A percentile compares a stretch with the other conserved stretches of the same genome.
Conservation (phyloP, 2,888 invertebrate species). For the Brenthis daphne region DNA sequence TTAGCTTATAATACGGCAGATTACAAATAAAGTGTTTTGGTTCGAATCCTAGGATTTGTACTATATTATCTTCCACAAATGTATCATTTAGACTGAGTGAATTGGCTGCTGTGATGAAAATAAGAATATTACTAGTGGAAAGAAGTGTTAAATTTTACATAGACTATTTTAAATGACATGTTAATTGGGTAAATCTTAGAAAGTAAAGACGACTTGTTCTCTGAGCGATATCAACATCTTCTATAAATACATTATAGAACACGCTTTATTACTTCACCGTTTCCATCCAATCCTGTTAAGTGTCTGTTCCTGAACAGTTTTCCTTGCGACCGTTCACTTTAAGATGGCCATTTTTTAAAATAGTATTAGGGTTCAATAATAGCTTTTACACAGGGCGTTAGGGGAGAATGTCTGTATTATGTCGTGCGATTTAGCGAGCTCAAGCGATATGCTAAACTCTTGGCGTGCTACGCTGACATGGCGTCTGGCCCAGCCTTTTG, state of each 20-base stretch:
- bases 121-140: too few relatives aligned
- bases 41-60: too few relatives aligned
- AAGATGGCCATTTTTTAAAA: slow-evolving; percentile 75
- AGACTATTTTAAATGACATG: slow-evolving; percentile 10
- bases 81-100: too few relatives aligned
- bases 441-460: slow-evolving; percentile 73
- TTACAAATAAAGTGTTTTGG: too few relatives aligned
- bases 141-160: too few relatives aligned
- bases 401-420: slow-evolving; percentile 64
- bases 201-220: slow-evolving; percentile 54
- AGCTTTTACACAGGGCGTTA: slow-evolving; percentile 66
- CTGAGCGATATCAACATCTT: slow-evolving; percentile 61
- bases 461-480: slow-evolving; percentile 63
- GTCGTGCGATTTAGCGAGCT: slow-evolving; percentile 63
- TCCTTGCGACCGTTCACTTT: slow-evolving; percentile 64
- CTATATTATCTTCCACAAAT: too few relatives aligned
- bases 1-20: too few relatives aligned
- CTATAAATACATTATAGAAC: slow-evolving; percentile 79
- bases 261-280: slow-evolving; percentile 79
- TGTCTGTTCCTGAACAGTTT: slow-evolving; percentile 69
- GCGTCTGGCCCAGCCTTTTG: slow-evolving; percentile 66
- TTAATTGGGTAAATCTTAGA: slow-evolving; percentile 11
- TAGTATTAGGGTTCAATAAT: slow-evolving; percentile 77
- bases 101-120: too few relatives aligned
- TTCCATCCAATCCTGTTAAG: slow-evolving; percentile 80